Percentiles rank a stretch among this genome's conserved stretches.
phyloP scores from a whole-genome alignment of 2,113 vertebrate genomes.

The Agapornis roseicollis region DNA sequence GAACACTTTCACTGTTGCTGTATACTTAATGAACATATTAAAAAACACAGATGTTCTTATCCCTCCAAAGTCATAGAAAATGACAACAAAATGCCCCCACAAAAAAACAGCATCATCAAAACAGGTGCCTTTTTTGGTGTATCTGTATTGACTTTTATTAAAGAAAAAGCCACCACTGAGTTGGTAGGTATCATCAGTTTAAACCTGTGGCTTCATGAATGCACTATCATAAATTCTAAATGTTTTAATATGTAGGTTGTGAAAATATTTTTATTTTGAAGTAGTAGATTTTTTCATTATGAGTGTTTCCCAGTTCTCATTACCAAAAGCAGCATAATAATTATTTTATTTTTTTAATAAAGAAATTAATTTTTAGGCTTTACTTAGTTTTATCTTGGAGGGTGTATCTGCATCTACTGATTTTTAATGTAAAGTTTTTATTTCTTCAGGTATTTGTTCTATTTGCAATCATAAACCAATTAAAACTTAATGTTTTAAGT shows the following conservation, averaged over 20 bases:
- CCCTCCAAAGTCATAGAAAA: background rate
- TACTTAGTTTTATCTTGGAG: background rate
- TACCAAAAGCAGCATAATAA: background rate
- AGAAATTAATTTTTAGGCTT: background rate
- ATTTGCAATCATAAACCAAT: background rate
- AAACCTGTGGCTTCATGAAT: background rate
- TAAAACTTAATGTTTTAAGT: background rate
- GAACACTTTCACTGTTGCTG: background rate
- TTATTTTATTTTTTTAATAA: background rate
- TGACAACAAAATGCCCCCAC: background rate
- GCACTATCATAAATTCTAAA: background rate
- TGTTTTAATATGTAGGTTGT: background rate
- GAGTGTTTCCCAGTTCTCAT: background rate
- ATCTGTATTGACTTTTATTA: background rate
- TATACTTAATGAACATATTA: background rate
- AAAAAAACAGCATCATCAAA: background rate
- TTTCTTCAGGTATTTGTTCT: background rate
- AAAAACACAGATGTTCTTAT: background rate
- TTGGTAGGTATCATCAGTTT: background rate
- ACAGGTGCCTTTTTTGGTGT: background rate
- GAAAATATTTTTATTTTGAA: background rate
- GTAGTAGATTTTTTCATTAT: background rate
- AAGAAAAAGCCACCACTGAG: background rate
- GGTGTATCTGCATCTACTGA: background rate
- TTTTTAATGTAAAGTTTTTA: background rate